Conservation (phyloP, 2,888 invertebrate species). For the Euspilapteryx auroguttella region DNA sequence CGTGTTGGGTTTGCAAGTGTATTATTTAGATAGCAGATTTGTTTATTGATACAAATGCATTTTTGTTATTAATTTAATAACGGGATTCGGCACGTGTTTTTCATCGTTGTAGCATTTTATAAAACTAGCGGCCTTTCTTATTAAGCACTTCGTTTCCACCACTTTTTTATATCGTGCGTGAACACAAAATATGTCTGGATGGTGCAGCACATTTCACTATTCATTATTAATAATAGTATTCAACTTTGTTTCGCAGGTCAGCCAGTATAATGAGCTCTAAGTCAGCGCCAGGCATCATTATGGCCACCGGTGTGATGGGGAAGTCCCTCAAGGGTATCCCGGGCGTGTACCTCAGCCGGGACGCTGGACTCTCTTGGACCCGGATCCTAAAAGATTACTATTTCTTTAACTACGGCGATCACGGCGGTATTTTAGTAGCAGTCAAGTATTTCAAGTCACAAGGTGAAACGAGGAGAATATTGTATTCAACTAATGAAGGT, state of each 20-base stretch:
- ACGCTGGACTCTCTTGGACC: constrained; percentile 83
- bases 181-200: too few species aligned
- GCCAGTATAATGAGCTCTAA: constrained; percentile 83
- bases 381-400: constrained; percentile 79
- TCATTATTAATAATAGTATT: too few species aligned
- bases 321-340: constrained; percentile 78
- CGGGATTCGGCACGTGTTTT: too few species aligned
- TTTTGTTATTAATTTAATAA: too few species aligned
- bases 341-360: constrained; percentile 77
- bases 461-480: constrained; percentile 76
- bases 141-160: too few species aligned
- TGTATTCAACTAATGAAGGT: constrained; percentile 87
- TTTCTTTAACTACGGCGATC: constrained; percentile 88
- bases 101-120: too few species aligned
- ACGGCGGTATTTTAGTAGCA: constrained; percentile 85
- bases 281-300: constrained; percentile 85
- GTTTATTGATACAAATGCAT: too few species aligned
- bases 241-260: constrained; percentile 62
- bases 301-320: constrained; percentile 83
- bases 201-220: too few species aligned
- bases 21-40: too few species aligned
- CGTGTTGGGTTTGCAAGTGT: too few species aligned
- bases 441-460: constrained; percentile 78
- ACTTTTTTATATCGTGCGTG: too few species aligned
- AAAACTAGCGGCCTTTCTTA: too few species aligned